Evolutionary conservation across 2,113 vertebrate genomes (phyloP).

Genomic region (Plecotus auritus): DNA sequence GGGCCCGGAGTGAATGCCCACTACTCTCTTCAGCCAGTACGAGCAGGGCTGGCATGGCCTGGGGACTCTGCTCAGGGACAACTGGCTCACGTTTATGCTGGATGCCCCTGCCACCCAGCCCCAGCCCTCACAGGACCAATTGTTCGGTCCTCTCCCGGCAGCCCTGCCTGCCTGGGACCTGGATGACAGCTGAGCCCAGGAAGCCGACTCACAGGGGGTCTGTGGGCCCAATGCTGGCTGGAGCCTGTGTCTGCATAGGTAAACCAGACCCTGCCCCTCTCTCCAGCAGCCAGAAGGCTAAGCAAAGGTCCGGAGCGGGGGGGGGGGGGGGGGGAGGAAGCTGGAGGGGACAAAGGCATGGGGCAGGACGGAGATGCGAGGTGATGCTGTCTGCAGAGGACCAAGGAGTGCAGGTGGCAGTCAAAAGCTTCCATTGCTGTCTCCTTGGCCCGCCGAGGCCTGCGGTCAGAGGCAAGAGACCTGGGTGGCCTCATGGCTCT

Average conservation of each 20-base stretch:
- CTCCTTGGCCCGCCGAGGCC: background rate
- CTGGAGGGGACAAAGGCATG: accelerated
- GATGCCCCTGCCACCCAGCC: background rate
- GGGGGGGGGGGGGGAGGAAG: background rate
- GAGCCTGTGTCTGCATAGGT: accelerated
- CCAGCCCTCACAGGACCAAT: background rate
- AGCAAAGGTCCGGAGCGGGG: background rate
- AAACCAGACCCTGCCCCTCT: background rate
- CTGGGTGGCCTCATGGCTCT: background rate
- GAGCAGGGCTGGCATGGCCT: background rate
- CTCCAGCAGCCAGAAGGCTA: background rate
- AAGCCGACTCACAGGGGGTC: background rate
- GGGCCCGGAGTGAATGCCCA: background rate
- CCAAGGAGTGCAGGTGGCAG: background rate
- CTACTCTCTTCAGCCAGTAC: background rate
- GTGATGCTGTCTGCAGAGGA: background rate
- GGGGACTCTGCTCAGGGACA: background rate
- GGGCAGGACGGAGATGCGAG: background rate
- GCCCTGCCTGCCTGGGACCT: background rate
- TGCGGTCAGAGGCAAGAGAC: background rate
- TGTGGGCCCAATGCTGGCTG: background rate
- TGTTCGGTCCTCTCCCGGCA: background rate
- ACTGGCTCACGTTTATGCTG: background rate
- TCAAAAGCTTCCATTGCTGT: background rate
- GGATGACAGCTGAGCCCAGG: background rate